A percentile compares a stretch with the other conserved stretches of the same genome.
Evolutionary conservation across 1,140 invertebrate genomes (phyloP).

Genomic region (Ectropis grisescens): DNA sequence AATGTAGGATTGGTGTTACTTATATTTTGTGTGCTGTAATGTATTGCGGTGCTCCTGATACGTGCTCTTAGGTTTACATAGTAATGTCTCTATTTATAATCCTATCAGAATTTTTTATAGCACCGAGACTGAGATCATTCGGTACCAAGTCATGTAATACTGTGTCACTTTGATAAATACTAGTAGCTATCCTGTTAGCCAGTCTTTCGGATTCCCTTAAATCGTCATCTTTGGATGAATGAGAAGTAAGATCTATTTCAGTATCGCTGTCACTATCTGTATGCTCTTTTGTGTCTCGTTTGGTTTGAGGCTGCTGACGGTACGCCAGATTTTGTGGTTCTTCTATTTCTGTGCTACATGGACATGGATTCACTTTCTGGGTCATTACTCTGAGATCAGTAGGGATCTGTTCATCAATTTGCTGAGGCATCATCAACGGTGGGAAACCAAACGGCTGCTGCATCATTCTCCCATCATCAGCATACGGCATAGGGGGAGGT

Average conservation of each 20-base stretch:
- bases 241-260: constrained; percentile 66
- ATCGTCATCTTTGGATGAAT: constrained; percentile 60
- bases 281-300: constrained; percentile 29
- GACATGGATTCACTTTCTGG: constrained; percentile 32
- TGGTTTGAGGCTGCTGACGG: constrained; percentile 19
- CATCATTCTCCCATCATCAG: constrained; percentile 34
- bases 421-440: constrained; percentile 30
- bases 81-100: constrained; percentile 34
- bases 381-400: constrained; percentile 55
- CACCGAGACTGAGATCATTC: constrained; percentile 61
- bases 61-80: no score
- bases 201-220: constrained; percentile 54
- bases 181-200: constrained; percentile 54
- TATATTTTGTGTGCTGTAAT: no score
- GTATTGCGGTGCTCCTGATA: no score
- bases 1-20: no score
- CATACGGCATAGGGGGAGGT: constrained; percentile 30
- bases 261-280: constrained; percentile 61
- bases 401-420: constrained; percentile 43
- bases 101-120: constrained; percentile 31
- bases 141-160: constrained; percentile 61
- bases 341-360: constrained; percentile 36
- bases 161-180: constrained; percentile 53
- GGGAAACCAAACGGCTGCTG: constrained; percentile 47
- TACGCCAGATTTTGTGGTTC: constrained; percentile 51